These are phyloP conservation scores for Thunnus thynnus DNA, from an alignment of 2,113 vertebrate species.

Conservation along the genomic window DNA sequence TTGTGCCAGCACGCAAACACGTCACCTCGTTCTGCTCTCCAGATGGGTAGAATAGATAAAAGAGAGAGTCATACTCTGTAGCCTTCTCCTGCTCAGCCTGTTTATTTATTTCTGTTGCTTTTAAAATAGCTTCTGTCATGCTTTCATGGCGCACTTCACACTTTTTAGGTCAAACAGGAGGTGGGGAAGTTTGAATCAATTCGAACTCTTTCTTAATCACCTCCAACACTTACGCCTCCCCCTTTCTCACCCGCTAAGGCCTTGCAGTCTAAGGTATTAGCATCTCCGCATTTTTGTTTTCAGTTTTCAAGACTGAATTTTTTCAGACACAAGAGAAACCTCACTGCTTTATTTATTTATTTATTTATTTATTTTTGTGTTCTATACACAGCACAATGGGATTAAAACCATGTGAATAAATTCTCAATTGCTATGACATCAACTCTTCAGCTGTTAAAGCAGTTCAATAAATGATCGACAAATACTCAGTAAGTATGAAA, in stretches of 20 bases:
- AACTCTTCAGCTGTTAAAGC: neutral
- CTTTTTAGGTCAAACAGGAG: neutral
- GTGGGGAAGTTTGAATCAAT: slow-evolving; percentile 20
- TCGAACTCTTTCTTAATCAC: neutral
- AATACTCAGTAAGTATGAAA: slow-evolving; percentile 8
- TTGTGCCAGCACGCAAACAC: neutral
- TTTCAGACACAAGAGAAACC: neutral
- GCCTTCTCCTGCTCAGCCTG: neutral
- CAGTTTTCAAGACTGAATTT: neutral
- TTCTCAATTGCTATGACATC: neutral
- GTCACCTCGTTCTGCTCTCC: neutral
- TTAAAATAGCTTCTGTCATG: neutral
- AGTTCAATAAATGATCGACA: neutral
- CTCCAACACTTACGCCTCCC: neutral
- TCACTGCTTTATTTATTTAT: neutral
- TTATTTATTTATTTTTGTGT: neutral
- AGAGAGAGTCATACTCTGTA: neutral
- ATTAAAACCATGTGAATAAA: neutral
- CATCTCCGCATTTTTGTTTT: neutral
- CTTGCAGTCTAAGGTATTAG: neutral
- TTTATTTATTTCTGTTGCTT: neutral
- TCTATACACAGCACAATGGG: too few relatives aligned
- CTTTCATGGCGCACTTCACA: neutral
- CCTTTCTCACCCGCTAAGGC: neutral
- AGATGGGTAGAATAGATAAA: slow-evolving; percentile 3